These are phyloP conservation scores for Sibirionetta formosa DNA, from an alignment of 2,797 vertebrate genomes.

Conservation along the genomic window DNA sequence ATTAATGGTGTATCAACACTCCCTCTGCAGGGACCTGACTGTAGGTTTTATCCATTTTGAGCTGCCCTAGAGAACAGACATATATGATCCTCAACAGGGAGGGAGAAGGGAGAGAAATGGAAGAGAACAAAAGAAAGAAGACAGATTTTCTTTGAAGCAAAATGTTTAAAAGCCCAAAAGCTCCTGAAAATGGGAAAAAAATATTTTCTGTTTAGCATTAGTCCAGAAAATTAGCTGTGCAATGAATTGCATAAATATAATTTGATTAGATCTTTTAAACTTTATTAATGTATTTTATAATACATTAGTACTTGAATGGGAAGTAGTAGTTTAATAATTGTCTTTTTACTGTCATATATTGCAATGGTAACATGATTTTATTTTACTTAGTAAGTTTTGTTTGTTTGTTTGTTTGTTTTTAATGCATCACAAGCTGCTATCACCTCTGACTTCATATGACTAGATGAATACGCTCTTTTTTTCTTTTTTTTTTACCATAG, in stretches of 20 bases:
- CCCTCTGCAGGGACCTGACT: neutral
- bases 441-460: neutral
- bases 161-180: neutral
- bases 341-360: neutral
- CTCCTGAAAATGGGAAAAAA: neutral
- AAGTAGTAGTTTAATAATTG: neutral
- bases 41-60: neutral
- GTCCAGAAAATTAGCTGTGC: neutral
- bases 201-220: fast-evolving
- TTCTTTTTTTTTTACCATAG: neutral
- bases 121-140: neutral
- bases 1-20: conserved; percentile 43
- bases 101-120: neutral
- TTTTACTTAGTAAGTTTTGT: neutral
- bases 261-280: neutral
- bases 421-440: neutral
- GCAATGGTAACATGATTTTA: neutral
- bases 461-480: neutral
- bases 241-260: neutral
- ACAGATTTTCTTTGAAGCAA: neutral
- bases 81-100: neutral
- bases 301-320: neutral
- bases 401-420: no score
- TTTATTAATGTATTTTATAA: neutral
- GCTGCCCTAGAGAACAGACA: neutral